phyloP scores from a whole-genome alignment of 2,113 vertebrate genomes.

The Delphinus delphis region DNA sequence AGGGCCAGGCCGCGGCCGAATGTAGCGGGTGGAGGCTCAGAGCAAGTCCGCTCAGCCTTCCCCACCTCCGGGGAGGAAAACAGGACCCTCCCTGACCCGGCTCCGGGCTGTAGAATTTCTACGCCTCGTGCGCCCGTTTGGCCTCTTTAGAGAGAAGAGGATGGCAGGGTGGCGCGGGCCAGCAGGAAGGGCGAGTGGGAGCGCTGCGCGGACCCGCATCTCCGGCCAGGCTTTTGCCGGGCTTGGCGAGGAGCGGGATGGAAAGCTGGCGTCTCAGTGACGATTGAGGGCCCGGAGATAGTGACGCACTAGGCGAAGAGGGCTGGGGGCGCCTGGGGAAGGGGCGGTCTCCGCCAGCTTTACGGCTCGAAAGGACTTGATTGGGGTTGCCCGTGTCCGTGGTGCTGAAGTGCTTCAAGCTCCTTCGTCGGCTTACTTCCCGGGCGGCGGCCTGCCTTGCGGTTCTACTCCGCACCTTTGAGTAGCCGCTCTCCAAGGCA shows the following conservation, averaged over 20 bases:
- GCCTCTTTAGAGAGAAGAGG: neutral
- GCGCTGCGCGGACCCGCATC: neutral
- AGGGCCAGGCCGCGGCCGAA: neutral
- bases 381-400: constrained; percentile 58
- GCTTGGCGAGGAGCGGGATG: neutral
- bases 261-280: neutral
- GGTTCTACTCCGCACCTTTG: neutral
- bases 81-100: neutral
- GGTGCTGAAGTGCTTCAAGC: constrained; percentile 64
- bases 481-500: neutral
- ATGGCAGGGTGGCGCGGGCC: neutral
- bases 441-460: neutral
- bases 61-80: neutral
- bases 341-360: neutral
- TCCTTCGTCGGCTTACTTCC: neutral
- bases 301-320: neutral
- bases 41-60: neutral
- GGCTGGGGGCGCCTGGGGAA: neutral
- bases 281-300: neutral
- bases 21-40: neutral
- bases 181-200: neutral
- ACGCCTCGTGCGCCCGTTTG: neutral
- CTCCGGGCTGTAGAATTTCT: neutral
- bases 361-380: neutral
- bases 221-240: neutral